Evolutionary conservation across 2,797 vertebrate genomes (phyloP).

Genomic region (Coregonus suidteri): DNA sequence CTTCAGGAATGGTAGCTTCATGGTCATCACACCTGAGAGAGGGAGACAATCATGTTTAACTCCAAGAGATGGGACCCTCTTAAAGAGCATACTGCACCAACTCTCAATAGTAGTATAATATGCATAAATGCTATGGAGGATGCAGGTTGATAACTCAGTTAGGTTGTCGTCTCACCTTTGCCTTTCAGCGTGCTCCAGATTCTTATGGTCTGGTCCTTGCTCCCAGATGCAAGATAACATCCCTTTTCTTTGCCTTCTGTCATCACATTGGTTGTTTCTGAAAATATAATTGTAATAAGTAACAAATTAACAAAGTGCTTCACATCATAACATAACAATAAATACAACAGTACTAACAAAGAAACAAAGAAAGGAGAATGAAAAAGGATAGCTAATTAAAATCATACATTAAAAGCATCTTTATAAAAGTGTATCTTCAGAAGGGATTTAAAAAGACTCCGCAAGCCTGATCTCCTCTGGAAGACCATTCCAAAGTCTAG

Average conservation of each 20-base stretch:
- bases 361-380: no score
- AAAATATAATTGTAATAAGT: background rate
- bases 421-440: no score
- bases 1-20: constrained; percentile 92
- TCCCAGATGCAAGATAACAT: constrained; percentile 90
- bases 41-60: background rate
- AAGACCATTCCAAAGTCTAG: no score
- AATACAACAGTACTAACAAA: no score
- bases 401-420: no score
- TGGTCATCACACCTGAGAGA: constrained; percentile 79
- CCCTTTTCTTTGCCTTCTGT: constrained; percentile 68
- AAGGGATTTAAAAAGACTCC: no score
- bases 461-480: no score
- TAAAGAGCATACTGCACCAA: background rate
- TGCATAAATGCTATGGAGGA: background rate
- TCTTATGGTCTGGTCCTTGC: constrained; percentile 93
- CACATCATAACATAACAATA: no score
- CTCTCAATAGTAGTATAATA: background rate
- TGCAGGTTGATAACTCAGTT: no score
- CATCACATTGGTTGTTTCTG: constrained; percentile 57
- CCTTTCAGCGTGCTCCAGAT: constrained; percentile 89
- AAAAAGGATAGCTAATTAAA: no score
- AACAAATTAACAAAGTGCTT: no score
- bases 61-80: background rate
- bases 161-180: constrained; percentile 77